Evolutionary conservation across 2,113 vertebrate species (phyloP), one percentile per base, ranked within the genome.

Genomic region (Climacteris rufus): DNA sequence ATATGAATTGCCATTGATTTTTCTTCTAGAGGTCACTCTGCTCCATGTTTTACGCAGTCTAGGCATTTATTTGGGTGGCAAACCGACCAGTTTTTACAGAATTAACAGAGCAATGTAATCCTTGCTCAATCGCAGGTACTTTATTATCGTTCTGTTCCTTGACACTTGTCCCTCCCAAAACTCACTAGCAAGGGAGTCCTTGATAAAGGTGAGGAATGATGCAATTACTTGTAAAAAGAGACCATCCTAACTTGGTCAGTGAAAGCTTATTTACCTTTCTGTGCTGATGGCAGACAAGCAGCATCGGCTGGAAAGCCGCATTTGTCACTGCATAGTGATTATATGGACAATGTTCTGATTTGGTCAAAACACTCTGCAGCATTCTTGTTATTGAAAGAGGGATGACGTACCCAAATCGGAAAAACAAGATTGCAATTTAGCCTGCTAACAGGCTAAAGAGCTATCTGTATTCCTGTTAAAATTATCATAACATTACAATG

Each of bases 1-100:
- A 99, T 98, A 99, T 98, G 99, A 99, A 98, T 98, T 96, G 97
- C 94, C 94, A 98, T 99, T 98, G 98, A 98, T 99, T 98, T 98
- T 98, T 97, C 97, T 97, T 97, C 97, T 96, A 96, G 96, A 97
- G 98, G 98, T 98, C 98, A 98, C 96, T 96, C 93, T 89, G 95
- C 95, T 98, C 97, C 93, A 84, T 97, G 97, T 98, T 98, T 98
- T 98, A 98, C 91, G 89, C 96, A 98, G 96, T 97, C 97, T n/a
- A 97, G 96, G 97, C 98, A 98, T 98, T 98, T 98, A 98, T 98
- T 98, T 98, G 97, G 97, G 97, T 95, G 95, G 97, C 95, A 97
- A 97, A 96, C 97, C 98, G 97, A 98, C 98, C 98, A 94, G 85
- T 96, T 98, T 98, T 96, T 98, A 97, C 95, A 97, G 95, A 93